These are phyloP conservation scores for Diaprepes abbreviatus DNA, from an alignment of 2,888 invertebrate genomes.

Conservation along the genomic window DNA sequence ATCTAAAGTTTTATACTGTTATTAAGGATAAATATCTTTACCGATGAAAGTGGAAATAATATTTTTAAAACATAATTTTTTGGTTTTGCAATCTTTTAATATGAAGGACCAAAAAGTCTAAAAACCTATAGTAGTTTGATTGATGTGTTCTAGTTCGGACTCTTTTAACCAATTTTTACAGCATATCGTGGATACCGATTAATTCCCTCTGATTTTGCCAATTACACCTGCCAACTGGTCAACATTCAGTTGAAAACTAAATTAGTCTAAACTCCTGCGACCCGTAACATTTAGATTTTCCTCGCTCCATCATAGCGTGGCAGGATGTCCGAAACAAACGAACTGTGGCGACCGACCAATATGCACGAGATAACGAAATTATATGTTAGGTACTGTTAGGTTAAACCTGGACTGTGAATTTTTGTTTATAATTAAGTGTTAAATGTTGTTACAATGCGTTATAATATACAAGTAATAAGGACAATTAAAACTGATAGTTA, in stretches of 20 bases:
- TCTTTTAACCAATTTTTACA: too few relatives aligned
- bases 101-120: too few relatives aligned
- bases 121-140: too few relatives aligned
- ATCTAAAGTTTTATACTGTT: too few relatives aligned
- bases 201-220: not conserved
- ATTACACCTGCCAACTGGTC: slow-evolving; percentile 4
- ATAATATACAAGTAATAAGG: not conserved
- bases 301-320: slow-evolving; percentile 9
- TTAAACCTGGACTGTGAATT: slow-evolving; percentile 8
- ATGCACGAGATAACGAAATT: slow-evolving; percentile 23
- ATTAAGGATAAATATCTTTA: too few relatives aligned
- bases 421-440: not conserved
- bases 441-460: not conserved
- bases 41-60: too few relatives aligned
- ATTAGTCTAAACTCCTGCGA: slow-evolving; percentile 28
- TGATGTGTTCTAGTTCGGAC: too few relatives aligned
- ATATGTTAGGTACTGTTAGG: slow-evolving; percentile 29
- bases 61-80: too few relatives aligned
- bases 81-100: too few relatives aligned
- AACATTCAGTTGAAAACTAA: slow-evolving; percentile 25
- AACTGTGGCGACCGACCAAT: slow-evolving; percentile 32
- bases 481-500: not conserved
- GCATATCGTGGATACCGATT: too few relatives aligned
- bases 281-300: slow-evolving; percentile 33
- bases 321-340: slow-evolving; percentile 35